Evolutionary conservation across 2,888 invertebrate species (phyloP).

Genomic region (Sicus ferrugineus): DNA sequence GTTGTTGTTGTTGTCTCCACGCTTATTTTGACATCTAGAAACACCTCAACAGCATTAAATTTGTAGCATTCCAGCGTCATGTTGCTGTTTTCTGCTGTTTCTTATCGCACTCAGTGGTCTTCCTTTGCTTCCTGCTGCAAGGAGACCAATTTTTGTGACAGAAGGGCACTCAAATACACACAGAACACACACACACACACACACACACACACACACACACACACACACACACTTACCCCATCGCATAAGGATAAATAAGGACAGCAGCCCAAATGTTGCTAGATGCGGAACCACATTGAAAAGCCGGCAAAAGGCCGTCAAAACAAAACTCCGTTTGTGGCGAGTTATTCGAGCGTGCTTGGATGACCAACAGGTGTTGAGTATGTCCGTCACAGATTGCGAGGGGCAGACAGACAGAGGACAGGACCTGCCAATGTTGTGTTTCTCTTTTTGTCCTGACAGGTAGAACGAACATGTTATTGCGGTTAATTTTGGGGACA

Average conservation of each 20-base stretch:
- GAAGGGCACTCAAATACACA: constrained; percentile 18
- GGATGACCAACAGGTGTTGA: not conserved
- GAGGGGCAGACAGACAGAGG: too few relatives aligned
- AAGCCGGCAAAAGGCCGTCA: not conserved
- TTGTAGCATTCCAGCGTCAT: not conserved
- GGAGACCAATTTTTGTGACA: constrained; percentile 34
- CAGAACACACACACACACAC: constrained; percentile 7
- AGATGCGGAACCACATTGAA: too few relatives aligned
- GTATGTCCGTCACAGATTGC: too few relatives aligned
- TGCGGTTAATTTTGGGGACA: constrained; percentile 14
- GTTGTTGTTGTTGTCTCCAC: constrained; percentile 1
- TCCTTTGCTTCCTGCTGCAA: constrained; percentile 41
- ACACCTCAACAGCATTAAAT: constrained; percentile 39
- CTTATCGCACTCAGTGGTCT: constrained; percentile 52
- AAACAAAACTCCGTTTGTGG: not conserved
- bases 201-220: not conserved
- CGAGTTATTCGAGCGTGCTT: too few relatives aligned
- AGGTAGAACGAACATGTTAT: constrained; percentile 10
- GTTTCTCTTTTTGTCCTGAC: not conserved
- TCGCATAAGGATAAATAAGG: too few relatives aligned
- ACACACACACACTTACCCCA: not conserved
- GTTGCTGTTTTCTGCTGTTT: constrained; percentile 26
- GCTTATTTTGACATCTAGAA: constrained; percentile 12
- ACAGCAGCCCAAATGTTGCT: too few relatives aligned
- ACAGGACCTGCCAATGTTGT: too few relatives aligned